These are phyloP conservation scores for Archilochus colubris DNA, from an alignment of 2,113 vertebrate genomes.

Conservation along the genomic window DNA sequence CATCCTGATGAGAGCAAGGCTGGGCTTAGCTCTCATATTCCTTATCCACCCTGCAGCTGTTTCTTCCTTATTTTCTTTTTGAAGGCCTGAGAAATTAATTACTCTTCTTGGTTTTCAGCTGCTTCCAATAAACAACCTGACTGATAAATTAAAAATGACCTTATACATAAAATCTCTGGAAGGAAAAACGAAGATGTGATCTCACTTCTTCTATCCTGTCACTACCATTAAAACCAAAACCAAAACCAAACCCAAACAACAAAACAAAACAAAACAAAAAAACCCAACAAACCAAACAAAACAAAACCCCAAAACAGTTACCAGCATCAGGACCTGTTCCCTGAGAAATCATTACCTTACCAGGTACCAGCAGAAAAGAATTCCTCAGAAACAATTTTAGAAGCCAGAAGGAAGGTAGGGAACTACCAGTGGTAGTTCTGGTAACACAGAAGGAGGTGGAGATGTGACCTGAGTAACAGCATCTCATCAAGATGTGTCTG, in stretches of 20 bases:
- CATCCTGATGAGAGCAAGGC: accelerated
- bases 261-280: neutral
- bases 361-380: constrained; percentile 28
- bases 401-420: constrained; percentile 46
- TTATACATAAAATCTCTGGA: neutral
- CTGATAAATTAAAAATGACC: neutral
- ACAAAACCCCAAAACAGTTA: neutral
- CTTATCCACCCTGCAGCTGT: neutral
- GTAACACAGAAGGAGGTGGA: neutral
- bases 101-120: neutral
- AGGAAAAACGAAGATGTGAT: neutral
- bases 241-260: too few species aligned
- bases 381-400: constrained; percentile 37
- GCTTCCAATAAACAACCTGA: neutral
- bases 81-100: neutral
- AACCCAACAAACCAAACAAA: too few species aligned
- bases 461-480: neutral
- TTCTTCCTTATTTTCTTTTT: neutral
- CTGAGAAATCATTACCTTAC: neutral
- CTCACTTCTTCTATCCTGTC: neutral
- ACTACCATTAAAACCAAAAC: neutral
- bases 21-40: neutral
- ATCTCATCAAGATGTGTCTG: neutral
- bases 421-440: neutral
- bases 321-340: neutral